Percentiles rank a stretch among this genome's conserved stretches.
These are phyloP conservation scores for Antechinus flavipes DNA, from an alignment of 2,113 vertebrate species.

Conservation along the genomic window DNA sequence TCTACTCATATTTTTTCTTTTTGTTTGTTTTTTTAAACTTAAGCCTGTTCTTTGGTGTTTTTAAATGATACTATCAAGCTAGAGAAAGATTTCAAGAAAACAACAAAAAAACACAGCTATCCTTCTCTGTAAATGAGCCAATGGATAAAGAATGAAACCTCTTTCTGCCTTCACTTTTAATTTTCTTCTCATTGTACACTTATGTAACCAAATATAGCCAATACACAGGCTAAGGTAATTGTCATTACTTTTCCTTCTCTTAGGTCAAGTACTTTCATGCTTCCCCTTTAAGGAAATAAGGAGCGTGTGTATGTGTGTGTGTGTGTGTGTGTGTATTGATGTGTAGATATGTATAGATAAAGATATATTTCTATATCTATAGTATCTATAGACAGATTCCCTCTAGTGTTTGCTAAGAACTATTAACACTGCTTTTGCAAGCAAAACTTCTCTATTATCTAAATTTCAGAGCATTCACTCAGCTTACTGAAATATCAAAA, in stretches of 20 bases:
- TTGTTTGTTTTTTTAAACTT: conserved; percentile 26
- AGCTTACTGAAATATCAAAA: not conserved
- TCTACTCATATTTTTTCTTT: not conserved
- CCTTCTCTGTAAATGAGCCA: conserved; percentile 25
- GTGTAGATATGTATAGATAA: too few species aligned
- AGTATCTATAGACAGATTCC: not conserved
- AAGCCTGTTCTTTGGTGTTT: conserved; percentile 23
- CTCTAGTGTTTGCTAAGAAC: not conserved
- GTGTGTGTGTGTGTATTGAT: too few species aligned
- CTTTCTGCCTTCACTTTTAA: conserved; percentile 25
- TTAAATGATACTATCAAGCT: conserved; percentile 20
- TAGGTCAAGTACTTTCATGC: conserved; percentile 35
- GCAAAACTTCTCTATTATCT: not conserved
- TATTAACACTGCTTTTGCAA: conserved; percentile 13
- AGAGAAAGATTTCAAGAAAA: conserved; percentile 32
- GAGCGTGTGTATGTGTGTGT: too few species aligned
- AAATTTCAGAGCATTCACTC: not conserved
- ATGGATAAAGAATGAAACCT: not conserved
- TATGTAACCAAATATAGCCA: not conserved
- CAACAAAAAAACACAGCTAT: not conserved
- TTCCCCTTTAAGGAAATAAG: conserved; percentile 63
- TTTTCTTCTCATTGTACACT: conserved; percentile 49
- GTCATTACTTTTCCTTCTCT: conserved; percentile 17
- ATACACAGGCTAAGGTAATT: conserved; percentile 6
- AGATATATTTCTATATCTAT: too few species aligned